phyloP scores from a whole-genome alignment of 92 coral and sea anemone genomes.

The Zoanthus gigantus region DNA sequence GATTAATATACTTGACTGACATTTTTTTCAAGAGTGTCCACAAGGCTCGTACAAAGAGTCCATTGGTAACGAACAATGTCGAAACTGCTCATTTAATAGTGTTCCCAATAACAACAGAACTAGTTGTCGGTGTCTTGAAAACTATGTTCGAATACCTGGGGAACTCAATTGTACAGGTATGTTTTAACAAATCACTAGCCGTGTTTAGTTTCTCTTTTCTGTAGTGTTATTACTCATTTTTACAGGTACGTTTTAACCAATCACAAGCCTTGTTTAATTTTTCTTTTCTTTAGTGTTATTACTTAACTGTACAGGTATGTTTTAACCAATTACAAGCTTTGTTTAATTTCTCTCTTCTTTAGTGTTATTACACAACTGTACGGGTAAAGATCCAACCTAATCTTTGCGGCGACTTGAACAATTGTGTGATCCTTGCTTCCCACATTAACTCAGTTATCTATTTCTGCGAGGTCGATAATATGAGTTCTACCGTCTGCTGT shows the following conservation, averaged over 20 bases:
- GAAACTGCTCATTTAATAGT: neutral
- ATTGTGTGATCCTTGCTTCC: no score
- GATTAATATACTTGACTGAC: no score
- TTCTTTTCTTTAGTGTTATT: neutral
- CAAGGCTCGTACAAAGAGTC: neutral
- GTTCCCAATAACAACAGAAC: neutral
- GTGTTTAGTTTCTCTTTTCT: neutral
- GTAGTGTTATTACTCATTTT: neutral
- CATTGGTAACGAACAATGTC: neutral
- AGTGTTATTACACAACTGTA: neutral
- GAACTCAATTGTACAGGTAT: neutral
- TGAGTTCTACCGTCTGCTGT: no score
- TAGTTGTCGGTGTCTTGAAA: neutral
- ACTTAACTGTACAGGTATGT: neutral
- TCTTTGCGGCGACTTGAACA: no score
- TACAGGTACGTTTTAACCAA: neutral
- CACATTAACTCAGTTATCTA: no score
- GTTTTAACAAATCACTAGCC: neutral
- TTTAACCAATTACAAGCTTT: neutral
- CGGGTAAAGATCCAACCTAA: no score
- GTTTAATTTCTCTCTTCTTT: neutral
- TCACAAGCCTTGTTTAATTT: neutral
- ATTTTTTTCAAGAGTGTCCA: neutral
- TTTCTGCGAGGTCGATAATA: no score
- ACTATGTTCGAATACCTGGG: neutral